A percentile compares a stretch with the other conserved stretches of the same genome.
These are phyloP conservation scores for Labia minor DNA, from an alignment of 2,888 invertebrate species.

Conservation along the genomic window DNA sequence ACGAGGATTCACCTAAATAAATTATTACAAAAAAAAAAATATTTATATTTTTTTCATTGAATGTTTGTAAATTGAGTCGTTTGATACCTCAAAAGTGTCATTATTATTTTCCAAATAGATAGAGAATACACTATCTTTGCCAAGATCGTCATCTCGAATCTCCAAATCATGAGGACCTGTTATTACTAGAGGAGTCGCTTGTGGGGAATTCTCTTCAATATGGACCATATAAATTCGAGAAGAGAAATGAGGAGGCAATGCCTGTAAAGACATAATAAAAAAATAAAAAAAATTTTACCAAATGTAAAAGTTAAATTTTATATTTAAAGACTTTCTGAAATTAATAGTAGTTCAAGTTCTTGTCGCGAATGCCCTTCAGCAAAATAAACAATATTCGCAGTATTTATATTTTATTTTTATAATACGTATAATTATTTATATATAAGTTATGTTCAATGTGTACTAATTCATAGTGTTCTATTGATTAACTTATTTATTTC, in stretches of 20 bases:
- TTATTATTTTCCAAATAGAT: slow-evolving; percentile 67
- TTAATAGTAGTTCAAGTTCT: too few species aligned
- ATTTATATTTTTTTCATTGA: too few species aligned
- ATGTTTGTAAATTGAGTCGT: too few species aligned
- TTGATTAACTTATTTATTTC: too few species aligned
- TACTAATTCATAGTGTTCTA: too few species aligned
- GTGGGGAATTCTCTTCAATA: slow-evolving; percentile 69
- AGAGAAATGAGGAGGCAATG: slow-evolving; percentile 13
- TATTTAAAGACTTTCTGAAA: background rate
- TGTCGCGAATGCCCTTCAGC: too few species aligned
- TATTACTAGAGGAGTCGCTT: slow-evolving; percentile 54
- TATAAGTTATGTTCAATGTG: too few species aligned
- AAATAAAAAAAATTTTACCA: background rate
- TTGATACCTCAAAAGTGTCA: slow-evolving; percentile 72
- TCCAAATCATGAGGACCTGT: background rate
- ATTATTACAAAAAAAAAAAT: too few species aligned
- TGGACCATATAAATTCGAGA: slow-evolving; percentile 57
- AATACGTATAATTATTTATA: too few species aligned
- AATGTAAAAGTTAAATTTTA: background rate
- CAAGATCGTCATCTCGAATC: slow-evolving; percentile 34
- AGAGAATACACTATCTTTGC: slow-evolving; percentile 74
- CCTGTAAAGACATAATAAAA: background rate
- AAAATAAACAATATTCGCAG: too few species aligned
- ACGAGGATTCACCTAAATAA: slow-evolving; percentile 46
- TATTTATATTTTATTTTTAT: too few species aligned